These are phyloP conservation scores for Gasterosteus nipponicus DNA, from an alignment of 2,113 vertebrate species.

Conservation along the genomic window DNA sequence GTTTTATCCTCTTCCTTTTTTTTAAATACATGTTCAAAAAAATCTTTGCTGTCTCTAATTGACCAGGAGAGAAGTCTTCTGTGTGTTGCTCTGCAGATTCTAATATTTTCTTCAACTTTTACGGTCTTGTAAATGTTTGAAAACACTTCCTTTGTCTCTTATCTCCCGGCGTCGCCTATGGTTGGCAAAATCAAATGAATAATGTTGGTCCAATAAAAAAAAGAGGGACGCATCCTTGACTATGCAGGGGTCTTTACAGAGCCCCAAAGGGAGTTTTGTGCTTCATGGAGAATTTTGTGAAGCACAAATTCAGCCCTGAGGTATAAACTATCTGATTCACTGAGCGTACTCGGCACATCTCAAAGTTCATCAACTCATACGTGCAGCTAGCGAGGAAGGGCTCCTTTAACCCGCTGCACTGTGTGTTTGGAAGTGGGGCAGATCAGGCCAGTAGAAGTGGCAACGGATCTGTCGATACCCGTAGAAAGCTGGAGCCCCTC, in stretches of 20 bases:
- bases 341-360: conserved; percentile 36
- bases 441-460: conserved; percentile 46
- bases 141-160: neutral
- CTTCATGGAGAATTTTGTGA: conserved; percentile 54
- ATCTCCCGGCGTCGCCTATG: conserved; percentile 12
- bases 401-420: conserved; percentile 37
- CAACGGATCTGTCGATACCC: conserved; percentile 44
- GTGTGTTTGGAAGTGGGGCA: conserved; percentile 59
- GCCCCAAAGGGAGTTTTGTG: conserved; percentile 37
- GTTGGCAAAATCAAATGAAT: conserved; percentile 42
- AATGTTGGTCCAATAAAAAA: conserved; percentile 35
- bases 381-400: conserved; percentile 10
- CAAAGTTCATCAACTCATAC: conserved; percentile 53
- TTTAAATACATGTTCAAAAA: neutral
- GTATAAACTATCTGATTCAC: conserved; percentile 54
- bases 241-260: conserved; percentile 52
- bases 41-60: neutral
- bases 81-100: neutral
- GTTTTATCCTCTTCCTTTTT: neutral
- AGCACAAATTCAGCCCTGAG: conserved; percentile 49
- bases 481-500: conserved; percentile 43
- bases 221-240: conserved; percentile 44
- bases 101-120: conserved; percentile 10
- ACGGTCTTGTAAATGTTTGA: conserved; percentile 14
- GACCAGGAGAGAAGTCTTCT: neutral